Conservation (phyloP, 2,113 vertebrate species). For the Clupea harengus region DNA sequence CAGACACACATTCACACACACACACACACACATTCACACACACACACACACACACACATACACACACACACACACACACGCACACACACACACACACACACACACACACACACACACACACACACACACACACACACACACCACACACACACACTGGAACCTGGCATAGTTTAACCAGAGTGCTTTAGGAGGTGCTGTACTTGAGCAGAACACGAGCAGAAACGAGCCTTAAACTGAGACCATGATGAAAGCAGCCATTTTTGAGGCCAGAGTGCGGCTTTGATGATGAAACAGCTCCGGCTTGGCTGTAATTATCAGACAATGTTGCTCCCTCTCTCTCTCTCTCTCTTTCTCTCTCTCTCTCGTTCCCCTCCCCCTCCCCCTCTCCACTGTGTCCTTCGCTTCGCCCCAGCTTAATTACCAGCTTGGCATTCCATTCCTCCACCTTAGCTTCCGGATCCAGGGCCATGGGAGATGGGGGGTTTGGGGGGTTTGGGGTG, state of each 20-base stretch:
- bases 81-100: constrained; percentile 27
- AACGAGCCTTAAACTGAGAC: constrained; percentile 33
- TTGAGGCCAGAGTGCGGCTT: constrained; percentile 50
- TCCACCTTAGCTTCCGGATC: constrained; percentile 42
- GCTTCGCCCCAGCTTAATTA: constrained; percentile 56
- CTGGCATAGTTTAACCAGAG: constrained; percentile 21
- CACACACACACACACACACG: background rate
- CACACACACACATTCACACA: background rate
- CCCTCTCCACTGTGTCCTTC: constrained; percentile 49
- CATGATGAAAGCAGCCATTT: constrained; percentile 70
- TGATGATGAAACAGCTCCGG: constrained; percentile 72
- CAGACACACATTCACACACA: too few relatives aligned
- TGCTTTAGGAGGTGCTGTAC: constrained; percentile 44
- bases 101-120: too few relatives aligned
- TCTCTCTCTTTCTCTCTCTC: constrained; percentile 64
- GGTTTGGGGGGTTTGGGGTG: background rate
- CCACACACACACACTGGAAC: background rate
- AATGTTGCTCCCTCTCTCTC: constrained; percentile 66
- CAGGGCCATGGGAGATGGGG: constrained; percentile 7
- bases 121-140: constrained; percentile 7
- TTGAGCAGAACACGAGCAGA: constrained; percentile 30
- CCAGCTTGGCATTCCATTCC: constrained; percentile 35
- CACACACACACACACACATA: too few relatives aligned
- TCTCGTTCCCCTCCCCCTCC: constrained; percentile 65
- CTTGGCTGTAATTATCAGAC: constrained; percentile 67